phyloP scores from a whole-genome alignment of 2,113 vertebrate genomes.

The Serinus canaria region DNA sequence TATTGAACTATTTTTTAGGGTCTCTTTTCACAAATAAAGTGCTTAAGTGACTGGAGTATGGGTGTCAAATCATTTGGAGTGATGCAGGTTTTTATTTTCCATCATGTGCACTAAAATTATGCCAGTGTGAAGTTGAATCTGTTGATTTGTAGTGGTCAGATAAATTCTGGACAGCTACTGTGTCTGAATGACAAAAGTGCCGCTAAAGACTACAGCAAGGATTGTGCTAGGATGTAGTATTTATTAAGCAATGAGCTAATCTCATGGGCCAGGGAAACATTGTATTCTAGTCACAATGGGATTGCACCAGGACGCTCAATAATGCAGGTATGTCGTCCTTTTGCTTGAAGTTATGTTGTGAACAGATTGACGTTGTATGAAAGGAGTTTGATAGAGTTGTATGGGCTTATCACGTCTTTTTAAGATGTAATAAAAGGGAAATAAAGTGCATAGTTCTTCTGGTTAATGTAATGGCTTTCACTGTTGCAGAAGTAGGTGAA shows the following conservation, averaged over 20 bases:
- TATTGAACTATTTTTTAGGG: conserved; percentile 10
- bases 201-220: background rate
- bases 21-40: conserved; percentile 53
- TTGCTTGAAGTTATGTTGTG: conserved; percentile 7
- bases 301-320: background rate
- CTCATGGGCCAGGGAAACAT: background rate
- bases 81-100: conserved; percentile 37
- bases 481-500: background rate
- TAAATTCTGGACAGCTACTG: background rate
- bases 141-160: background rate
- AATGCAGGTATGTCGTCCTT: background rate
- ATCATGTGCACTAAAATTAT: background rate
- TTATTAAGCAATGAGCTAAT: background rate
- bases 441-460: background rate
- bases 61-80: background rate
- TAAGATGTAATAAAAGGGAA: conserved; percentile 25
- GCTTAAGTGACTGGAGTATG: background rate
- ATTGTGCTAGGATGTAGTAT: background rate
- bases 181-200: background rate
- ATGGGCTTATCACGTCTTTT: conserved; percentile 22
- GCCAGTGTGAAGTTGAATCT: background rate
- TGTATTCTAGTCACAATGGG: background rate
- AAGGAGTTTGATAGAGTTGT: background rate
- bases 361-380: background rate
- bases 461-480: background rate